phyloP scores from a whole-genome alignment of 2,888 invertebrate genomes.

The Plebejus argus region DNA sequence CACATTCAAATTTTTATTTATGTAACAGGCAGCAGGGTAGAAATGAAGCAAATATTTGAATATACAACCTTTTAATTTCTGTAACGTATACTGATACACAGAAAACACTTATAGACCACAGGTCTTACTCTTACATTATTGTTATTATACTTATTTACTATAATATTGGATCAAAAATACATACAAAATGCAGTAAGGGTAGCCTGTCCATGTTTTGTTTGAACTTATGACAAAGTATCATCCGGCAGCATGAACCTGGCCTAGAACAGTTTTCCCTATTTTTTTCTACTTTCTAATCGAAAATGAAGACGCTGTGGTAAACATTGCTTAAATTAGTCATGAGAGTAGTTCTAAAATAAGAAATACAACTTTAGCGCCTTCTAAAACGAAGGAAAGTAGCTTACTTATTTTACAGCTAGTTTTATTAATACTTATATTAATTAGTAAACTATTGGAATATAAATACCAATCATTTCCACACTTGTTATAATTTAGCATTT shows the following conservation, averaged over 20 bases:
- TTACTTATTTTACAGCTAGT: constrained; percentile 36
- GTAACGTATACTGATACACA: constrained; percentile 46
- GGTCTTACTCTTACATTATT: constrained; percentile 62
- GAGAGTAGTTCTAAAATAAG: constrained; percentile 43
- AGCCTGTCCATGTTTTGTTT: not conserved
- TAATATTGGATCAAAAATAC: constrained; percentile 40
- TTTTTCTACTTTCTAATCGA: constrained; percentile 38
- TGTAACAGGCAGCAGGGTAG: not conserved
- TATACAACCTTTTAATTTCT: constrained; percentile 44
- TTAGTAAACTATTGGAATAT: constrained; percentile 23
- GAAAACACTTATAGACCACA: constrained; percentile 69
- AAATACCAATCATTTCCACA: constrained; percentile 22
- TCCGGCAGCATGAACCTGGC: not conserved
- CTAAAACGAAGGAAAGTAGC: constrained; percentile 66
- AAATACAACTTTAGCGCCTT: constrained; percentile 53
- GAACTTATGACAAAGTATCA: not conserved
- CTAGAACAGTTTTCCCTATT: constrained; percentile 36
- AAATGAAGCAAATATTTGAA: constrained; percentile 44
- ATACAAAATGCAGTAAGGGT: constrained; percentile 44
- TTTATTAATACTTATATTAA: constrained; percentile 23
- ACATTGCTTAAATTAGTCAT: constrained; percentile 41
- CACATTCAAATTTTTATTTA: not conserved
- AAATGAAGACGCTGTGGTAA: constrained; percentile 41
- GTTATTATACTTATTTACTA: constrained; percentile 40
- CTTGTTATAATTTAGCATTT: not conserved